Percentiles rank a stretch among this genome's conserved stretches.
Evolutionary conservation across 2,113 vertebrate genomes (phyloP).

Genomic region (Symphodus melops): DNA sequence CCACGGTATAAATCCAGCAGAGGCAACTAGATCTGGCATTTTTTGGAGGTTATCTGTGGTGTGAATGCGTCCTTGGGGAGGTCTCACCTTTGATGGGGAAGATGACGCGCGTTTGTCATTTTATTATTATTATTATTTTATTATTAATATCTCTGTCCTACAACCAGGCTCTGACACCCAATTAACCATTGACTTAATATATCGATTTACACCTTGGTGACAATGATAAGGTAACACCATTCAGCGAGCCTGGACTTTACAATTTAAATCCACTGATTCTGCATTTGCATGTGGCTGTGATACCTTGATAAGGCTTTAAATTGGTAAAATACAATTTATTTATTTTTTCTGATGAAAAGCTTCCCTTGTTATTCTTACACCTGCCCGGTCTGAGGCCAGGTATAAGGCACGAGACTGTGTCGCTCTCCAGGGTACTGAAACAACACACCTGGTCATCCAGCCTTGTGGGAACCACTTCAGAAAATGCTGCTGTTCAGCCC

Average conservation of each 20-base stretch:
- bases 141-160: background rate
- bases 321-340: background rate
- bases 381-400: conserved; percentile 31
- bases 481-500: too few relatives aligned
- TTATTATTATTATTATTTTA: too few relatives aligned
- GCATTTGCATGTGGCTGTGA: conserved; percentile 27
- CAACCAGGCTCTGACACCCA: background rate
- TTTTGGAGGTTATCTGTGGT: conserved; percentile 39
- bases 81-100: conserved; percentile 7
- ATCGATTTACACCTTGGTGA: conserved; percentile 60
- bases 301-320: background rate
- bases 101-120: too few relatives aligned
- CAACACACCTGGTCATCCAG: conserved; percentile 27
- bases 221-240: conserved; percentile 39
- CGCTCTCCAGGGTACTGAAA: conserved; percentile 82
- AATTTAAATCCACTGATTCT: conserved; percentile 29
- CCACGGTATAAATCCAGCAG: conserved; percentile 16
- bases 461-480: background rate
- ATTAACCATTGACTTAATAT: background rate
- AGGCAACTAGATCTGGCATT: conserved; percentile 27
- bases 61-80: conserved; percentile 6
- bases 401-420: conserved; percentile 19
- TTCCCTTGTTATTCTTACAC: conserved; percentile 4
- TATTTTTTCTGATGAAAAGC: background rate
- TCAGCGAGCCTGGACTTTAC: conserved; percentile 22